Evolutionary conservation across 2,797 vertebrate genomes (phyloP), one percentile per base, ranked within the genome.

Genomic region (Anolis apletophallus): DNA sequence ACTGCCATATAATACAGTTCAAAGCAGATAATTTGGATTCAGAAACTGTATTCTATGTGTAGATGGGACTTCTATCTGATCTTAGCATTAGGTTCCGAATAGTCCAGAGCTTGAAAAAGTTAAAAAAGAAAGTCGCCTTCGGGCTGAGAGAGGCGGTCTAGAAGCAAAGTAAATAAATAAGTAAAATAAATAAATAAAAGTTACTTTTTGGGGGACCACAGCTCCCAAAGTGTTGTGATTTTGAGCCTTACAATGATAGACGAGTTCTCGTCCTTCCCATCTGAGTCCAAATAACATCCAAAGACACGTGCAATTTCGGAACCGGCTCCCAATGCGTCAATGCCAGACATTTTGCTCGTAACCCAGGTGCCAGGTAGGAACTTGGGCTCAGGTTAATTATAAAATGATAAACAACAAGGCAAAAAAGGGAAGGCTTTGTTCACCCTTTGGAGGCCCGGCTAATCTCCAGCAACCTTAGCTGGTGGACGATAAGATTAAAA

Each of bases 241-340:
- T 64, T 64, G 26, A 64, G 7, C 13, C 8, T 40, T 40, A 1
- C 29, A 40, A 21, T 40, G 3, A 32, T 19, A 71, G 34, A 1
- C 5, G 1, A 0, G 19, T 9, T 16, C 8, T 4, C 36, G 1
- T 4, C 69, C 19, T 19, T 9, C 3, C 19, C 9, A 19, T 9
- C 69, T 19, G 34, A 34, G n/a, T 26, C 69, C 69, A 59, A 59
- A 72, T 14, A 9, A 36, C 1, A 14, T n/a, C 23, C 40, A 81
- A 14, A 5, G 10, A 26, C 3, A 10, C 1, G 14, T 32, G 23
- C n/a, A 36, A 1, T 34, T 36, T 19, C 17, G 69, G 21, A 69
- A 81, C 19, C 12, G 7, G 1, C 34, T 40, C 29, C 79, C 9
- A 13, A 34, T 69, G 16, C 21, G 29, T 59, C 29, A 1, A 14